These are phyloP conservation scores for Polypedilum vanderplanki DNA, from an alignment of 1,140 invertebrate genomes.

Conservation along the genomic window DNA sequence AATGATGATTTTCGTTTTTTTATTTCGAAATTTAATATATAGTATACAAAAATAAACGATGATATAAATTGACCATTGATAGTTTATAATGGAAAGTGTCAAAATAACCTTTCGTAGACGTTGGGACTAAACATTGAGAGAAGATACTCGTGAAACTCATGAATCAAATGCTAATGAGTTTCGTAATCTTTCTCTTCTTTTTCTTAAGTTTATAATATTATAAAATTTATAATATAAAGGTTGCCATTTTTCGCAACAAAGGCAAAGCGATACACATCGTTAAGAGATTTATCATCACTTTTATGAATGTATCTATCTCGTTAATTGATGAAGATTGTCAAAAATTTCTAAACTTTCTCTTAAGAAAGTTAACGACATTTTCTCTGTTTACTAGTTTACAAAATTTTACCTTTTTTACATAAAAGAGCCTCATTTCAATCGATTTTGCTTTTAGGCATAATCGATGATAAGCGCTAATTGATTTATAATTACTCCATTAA, in stretches of 20 bases:
- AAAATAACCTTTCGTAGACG: background rate
- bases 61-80: slow-evolving; percentile 19
- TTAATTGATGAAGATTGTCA: slow-evolving; percentile 19
- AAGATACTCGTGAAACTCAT: background rate
- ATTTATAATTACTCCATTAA: slow-evolving; percentile 20
- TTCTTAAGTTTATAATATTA: too few relatives aligned
- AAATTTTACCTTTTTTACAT: background rate
- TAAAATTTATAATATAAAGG: too few relatives aligned
- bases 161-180: slow-evolving; percentile 18
- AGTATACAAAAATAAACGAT: background rate
- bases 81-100: slow-evolving; percentile 11
- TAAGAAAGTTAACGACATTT: slow-evolving; percentile 5
- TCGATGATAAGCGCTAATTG: background rate
- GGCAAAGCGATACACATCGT: too few relatives aligned
- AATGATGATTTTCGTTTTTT: too few relatives aligned
- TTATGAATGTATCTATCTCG: background rate
- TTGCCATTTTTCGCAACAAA: too few relatives aligned
- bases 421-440: too few relatives aligned
- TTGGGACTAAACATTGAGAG: background rate
- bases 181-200: background rate
- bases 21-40: too few relatives aligned
- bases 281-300: too few relatives aligned
- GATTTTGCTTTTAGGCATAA: too few relatives aligned
- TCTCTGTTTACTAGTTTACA: background rate
- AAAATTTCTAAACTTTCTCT: slow-evolving; percentile 13